Conservation (phyloP, 2,113 vertebrate genomes). For the Petrocephalus microphthalmus region DNA sequence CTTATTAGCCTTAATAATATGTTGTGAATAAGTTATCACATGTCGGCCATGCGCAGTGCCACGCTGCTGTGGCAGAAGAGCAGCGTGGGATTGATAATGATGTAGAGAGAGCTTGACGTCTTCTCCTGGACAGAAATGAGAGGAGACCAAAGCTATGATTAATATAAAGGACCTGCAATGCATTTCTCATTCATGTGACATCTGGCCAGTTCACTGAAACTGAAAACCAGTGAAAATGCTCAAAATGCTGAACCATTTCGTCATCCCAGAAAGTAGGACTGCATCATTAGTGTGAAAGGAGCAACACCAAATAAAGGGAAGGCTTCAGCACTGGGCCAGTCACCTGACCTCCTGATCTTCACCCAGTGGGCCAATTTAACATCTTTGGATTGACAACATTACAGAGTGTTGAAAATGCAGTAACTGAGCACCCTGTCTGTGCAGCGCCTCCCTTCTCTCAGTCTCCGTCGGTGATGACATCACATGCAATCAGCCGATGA, state of each 20-base stretch:
- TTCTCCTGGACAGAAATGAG: not conserved
- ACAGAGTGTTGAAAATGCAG: not conserved
- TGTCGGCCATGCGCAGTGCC: not conserved
- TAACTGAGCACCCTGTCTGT: not conserved
- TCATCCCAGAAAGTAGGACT: not conserved
- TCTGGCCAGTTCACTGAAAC: not conserved
- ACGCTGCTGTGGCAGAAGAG: not conserved
- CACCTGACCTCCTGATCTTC: too few relatives aligned
- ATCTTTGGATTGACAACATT: not conserved
- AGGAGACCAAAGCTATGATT: not conserved
- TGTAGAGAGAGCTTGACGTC: not conserved
- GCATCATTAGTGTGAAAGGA: not conserved
- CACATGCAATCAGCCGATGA: too few relatives aligned
- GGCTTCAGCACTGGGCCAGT: not conserved
- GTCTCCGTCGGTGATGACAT: not conserved
- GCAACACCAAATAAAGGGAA: not conserved
- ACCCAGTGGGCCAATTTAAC: not conserved
- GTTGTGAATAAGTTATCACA: not conserved
- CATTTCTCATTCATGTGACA: not conserved
- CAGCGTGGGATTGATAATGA: not conserved
- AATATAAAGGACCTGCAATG: not conserved
- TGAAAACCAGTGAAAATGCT: not conserved
- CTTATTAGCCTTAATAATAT: not conserved
- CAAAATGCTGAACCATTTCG: not conserved
- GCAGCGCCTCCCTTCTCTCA: not conserved